Evolutionary conservation across 2,888 invertebrate genomes (phyloP).

Genomic region (Cataglyphis altisquamis): DNA sequence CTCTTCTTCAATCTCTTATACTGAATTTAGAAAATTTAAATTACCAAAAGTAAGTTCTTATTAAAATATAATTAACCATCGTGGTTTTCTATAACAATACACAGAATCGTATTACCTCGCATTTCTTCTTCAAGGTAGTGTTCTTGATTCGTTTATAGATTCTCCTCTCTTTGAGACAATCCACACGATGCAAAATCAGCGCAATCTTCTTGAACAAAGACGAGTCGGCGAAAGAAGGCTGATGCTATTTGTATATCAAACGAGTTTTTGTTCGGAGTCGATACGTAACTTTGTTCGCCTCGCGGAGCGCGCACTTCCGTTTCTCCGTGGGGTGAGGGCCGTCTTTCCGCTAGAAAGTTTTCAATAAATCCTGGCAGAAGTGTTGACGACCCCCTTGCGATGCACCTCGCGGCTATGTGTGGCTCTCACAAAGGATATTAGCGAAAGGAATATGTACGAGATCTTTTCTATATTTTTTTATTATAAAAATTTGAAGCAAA

Average conservation of each 20-base stretch:
- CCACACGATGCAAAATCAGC: slow-evolving; percentile 52
- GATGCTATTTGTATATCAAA: slow-evolving; percentile 55
- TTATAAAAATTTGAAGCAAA: neutral
- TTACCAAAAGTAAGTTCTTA: slow-evolving; percentile 1
- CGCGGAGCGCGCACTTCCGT: slow-evolving; percentile 62
- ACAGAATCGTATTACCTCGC: neutral
- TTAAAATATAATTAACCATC: slow-evolving; percentile 30
- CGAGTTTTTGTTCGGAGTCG: slow-evolving; percentile 57
- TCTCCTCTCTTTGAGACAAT: slow-evolving; percentile 38
- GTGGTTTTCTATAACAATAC: neutral
- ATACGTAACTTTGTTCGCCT: slow-evolving; percentile 64
- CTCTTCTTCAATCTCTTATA: neutral
- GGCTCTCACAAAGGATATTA: slow-evolving; percentile 23
- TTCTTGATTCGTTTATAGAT: slow-evolving; percentile 46
- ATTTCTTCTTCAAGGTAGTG: slow-evolving; percentile 20
- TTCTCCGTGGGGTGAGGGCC: slow-evolving; percentile 55
- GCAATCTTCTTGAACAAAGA: slow-evolving; percentile 50
- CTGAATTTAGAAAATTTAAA: neutral
- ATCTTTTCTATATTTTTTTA: neutral
- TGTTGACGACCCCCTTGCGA: slow-evolving; percentile 50
- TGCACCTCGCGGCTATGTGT: neutral
- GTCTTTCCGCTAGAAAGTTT: slow-evolving; percentile 65
- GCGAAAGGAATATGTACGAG: neutral
- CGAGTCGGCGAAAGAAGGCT: slow-evolving; percentile 52
- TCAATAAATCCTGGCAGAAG: slow-evolving; percentile 73